Evolutionary conservation across 2,888 invertebrate genomes (phyloP).

Genomic region (Helobdella robusta): DNA sequence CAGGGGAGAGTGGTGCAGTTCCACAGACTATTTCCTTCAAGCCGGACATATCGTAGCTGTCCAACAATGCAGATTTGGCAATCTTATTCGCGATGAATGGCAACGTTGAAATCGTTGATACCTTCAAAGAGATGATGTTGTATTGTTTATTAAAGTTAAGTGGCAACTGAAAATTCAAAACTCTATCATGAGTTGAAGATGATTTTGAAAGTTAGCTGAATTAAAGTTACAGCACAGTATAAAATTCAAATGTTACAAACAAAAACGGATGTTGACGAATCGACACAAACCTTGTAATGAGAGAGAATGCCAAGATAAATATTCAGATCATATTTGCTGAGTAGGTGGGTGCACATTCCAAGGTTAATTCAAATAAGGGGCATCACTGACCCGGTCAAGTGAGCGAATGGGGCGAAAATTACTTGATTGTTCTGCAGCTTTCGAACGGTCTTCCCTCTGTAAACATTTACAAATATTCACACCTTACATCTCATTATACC

Average conservation of each 20-base stretch:
- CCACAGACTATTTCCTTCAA: slow-evolving; percentile 24
- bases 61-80: slow-evolving; percentile 9
- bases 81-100: slow-evolving; percentile 8
- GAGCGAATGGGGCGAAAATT: slow-evolving; percentile 21
- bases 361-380: slow-evolving; percentile 14
- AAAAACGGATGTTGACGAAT: not conserved
- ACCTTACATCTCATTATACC: too few relatives aligned
- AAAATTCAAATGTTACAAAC: not conserved
- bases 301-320: slow-evolving; percentile 10
- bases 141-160: too few relatives aligned
- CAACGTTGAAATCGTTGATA: slow-evolving; percentile 11
- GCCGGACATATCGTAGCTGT: slow-evolving; percentile 11
- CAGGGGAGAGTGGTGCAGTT: slow-evolving; percentile 19
- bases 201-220: not conserved
- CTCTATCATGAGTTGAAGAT: not conserved
- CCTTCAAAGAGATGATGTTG: too few relatives aligned
- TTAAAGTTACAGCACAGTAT: not conserved
- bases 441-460: slow-evolving; percentile 16
- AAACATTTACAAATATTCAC: not conserved
- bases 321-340: slow-evolving; percentile 16
- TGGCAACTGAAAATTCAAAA: not conserved
- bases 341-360: slow-evolving; percentile 16
- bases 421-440: slow-evolving; percentile 21
- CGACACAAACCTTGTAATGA: slow-evolving; percentile 15
- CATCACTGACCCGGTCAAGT: slow-evolving; percentile 21